Base-by-base conservation (phyloP, 2,888 invertebrate genomes). In the Panzeria rudis region DNA sequence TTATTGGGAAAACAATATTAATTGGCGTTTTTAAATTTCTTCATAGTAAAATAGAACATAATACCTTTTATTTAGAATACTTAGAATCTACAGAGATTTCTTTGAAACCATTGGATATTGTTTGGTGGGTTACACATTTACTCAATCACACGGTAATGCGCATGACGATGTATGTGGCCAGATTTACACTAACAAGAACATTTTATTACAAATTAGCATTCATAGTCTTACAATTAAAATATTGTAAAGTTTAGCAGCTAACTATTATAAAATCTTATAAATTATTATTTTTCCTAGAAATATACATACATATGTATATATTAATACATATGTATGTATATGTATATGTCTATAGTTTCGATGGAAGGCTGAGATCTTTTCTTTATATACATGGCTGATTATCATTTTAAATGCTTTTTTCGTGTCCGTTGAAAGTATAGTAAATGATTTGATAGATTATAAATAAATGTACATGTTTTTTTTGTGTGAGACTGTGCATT, bases 141-240 rank as follows among this genome's bases (percentile, higher is more conserved):
- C 5, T 1, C 13, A 38, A 7, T 7, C 7, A 50, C n/a, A 13
- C 1, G n/a, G 6, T 0, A 59, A 9, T 50, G 9, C 38, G 8
- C 38, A 56, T 71, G 32, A 11, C n/a, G 32, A 23, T 35, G n/a
- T 25, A 9, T 62, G 15, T 35, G 35, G 38, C 15, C 8, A 71
- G 17, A 32, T 9, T 15, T 41, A 23, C 17, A 56, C 13, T 56
- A 44, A 69, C 9, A 54, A 44, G 13, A 71, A 44, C 50, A 47
- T n/a, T 61, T 54, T 56, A 56, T 41, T 56, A 56, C 25, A 71
- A 61, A 61, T 23, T 73, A 73, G n/a, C 23, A 47, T 61, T 35
- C 47, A 56, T 20, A 47, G n/a, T n/a, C 54, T 69, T 54, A 35
- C n/a, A 54, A 41, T 54, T 71, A 23, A 41, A 56, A 41, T 56